Base-by-base conservation (phyloP, 2,113 vertebrate genomes). In the Epinephelus fuscoguttatus region DNA sequence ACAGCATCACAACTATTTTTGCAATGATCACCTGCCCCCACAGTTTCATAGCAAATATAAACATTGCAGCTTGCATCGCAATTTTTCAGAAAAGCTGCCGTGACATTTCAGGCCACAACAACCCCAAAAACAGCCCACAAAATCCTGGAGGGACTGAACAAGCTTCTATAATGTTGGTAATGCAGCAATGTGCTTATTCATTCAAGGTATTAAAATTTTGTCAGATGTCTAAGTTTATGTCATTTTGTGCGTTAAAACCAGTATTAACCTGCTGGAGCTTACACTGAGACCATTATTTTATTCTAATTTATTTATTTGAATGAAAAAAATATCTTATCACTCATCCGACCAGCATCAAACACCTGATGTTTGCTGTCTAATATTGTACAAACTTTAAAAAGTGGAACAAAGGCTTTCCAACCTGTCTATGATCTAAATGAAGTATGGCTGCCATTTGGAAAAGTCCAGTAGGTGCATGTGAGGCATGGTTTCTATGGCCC, bases 401-500 rank as follows among this genome's bases (percentile, higher is more conserved):
- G 6, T 1, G 19, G 6, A 17, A 9, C 3, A 23, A 42, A 42
- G 12, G 1, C 17, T 49, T 84, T 61, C 56, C 55, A 61, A 19
- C 7, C 45, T 1, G 15, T 78, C 52, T 81, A 5, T 79, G 62
- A 59, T 21, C 3, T 75, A 61, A 78, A 77, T 82, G 5, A 75
- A 90, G 88, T n/a, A 81, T 79, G 73, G 84, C 56, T 23, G 74
- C 77, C 77, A 56, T 62, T 37, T 70, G 47, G 50, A 82, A 21
- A 61, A n/a, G 78, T 42, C 33, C n/a, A 5, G 19, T 18, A 2
- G 62, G 66, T 92, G 92, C 91, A 94, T 93, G 93, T 56, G 70
- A 92, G 92, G 89, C 93, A 90, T 92, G 91, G 81, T 86, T 61
- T 61, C 69, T 62, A 30, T 2, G 19, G 60, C 73, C 75, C 23